A percentile compares a stretch with the other conserved stretches of the same genome.
These are phyloP conservation scores for Cacoxenus indagator DNA, from an alignment of 2,888 invertebrate genomes.

Conservation along the genomic window DNA sequence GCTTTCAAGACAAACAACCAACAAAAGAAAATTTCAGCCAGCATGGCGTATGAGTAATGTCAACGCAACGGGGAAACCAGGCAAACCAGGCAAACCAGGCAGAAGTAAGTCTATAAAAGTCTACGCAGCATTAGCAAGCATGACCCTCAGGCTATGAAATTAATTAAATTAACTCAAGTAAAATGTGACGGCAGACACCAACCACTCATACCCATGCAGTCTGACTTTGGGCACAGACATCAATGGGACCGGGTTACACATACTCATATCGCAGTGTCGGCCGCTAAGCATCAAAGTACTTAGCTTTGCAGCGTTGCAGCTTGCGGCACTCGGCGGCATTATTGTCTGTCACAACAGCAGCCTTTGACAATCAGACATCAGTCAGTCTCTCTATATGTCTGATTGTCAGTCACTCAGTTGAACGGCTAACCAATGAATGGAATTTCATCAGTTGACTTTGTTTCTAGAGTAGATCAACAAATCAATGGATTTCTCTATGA, in stretches of 20 bases:
- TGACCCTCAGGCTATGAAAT: conserved; percentile 56
- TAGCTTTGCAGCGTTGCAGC: not conserved
- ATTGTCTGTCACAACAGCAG: not conserved
- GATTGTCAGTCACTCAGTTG: not conserved
- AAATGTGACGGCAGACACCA: conserved; percentile 57
- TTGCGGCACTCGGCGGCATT: not conserved
- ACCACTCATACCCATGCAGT: conserved; percentile 28
- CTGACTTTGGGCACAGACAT: not conserved
- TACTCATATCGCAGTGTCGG: no score
- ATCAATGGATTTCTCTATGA: no score
- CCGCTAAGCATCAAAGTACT: not conserved
- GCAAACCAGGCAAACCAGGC: not conserved
- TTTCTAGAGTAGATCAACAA: no score
- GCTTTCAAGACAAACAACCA: not conserved
- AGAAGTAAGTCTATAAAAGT: conserved; percentile 11
- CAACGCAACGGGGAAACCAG: not conserved
- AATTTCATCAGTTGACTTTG: not conserved
- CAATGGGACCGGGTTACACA: not conserved
- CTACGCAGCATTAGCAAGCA: not conserved
- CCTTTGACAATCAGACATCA: conserved; percentile 1
- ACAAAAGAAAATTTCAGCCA: conserved; percentile 19
- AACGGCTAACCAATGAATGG: not conserved
- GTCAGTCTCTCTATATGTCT: not conserved
- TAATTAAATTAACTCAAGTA: conserved; percentile 63
- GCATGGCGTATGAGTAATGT: not conserved